These are phyloP conservation scores for Trachelipus rathkii DNA, from an alignment of 1,140 invertebrate species.

Conservation along the genomic window DNA sequence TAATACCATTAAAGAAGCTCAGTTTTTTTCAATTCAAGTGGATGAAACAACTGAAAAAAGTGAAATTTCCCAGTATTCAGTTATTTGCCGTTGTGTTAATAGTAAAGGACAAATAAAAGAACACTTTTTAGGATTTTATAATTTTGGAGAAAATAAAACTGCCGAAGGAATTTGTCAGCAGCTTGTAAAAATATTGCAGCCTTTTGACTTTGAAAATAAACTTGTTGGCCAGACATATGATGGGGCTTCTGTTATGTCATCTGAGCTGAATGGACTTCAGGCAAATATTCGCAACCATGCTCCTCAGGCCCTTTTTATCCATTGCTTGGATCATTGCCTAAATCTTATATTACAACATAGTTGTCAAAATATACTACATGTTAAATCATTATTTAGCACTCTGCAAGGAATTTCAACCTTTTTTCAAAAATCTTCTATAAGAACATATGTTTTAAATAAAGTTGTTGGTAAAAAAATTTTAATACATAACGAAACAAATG, in stretches of 20 bases:
- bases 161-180: conserved; percentile 20
- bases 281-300: not conserved
- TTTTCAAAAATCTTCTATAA: conserved; percentile 33
- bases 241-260: conserved; percentile 34
- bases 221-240: conserved; percentile 42
- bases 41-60: conserved; percentile 38
- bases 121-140: conserved; percentile 32
- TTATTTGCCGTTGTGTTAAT: conserved; percentile 32
- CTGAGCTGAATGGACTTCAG: conserved; percentile 31
- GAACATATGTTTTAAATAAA: conserved; percentile 12
- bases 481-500: conserved; percentile 6
- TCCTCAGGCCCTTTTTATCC: not conserved
- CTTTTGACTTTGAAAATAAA: conserved; percentile 27
- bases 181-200: conserved; percentile 19
- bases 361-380: conserved; percentile 4
- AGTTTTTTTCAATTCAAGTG: conserved; percentile 32
- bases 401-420: conserved; percentile 28
- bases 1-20: conserved; percentile 22
- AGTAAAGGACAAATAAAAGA: conserved; percentile 26
- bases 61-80: conserved; percentile 28
- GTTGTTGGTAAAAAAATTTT: conserved; percentile 12
- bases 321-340: not conserved
- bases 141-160: conserved; percentile 30
- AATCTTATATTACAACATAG: conserved; percentile 11
- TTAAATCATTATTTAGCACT: conserved; percentile 30